phyloP scores from a whole-genome alignment of 2,113 vertebrate genomes.

The Etheostoma spectabile region DNA sequence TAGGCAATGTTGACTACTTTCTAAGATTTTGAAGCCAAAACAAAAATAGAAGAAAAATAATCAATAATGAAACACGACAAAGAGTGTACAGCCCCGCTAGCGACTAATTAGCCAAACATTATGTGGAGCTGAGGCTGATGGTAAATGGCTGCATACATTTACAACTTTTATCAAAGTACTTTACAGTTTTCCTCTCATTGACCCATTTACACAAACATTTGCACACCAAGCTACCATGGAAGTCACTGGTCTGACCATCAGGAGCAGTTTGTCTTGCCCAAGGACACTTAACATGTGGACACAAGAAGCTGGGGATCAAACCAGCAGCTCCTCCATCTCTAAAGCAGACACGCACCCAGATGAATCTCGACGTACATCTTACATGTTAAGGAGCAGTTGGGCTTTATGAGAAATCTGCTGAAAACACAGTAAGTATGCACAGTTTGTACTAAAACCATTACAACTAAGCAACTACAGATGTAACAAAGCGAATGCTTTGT shows the following conservation, averaged over 20 bases:
- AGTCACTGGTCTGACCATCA: not conserved
- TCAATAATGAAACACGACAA: too few species aligned
- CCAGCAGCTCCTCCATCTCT: not conserved
- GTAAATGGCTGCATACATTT: not conserved
- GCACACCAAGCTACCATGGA: not conserved
- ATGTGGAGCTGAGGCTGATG: not conserved
- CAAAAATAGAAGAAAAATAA: not conserved
- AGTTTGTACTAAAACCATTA: not conserved
- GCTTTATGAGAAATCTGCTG: not conserved
- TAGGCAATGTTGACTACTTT: not conserved
- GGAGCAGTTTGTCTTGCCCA: not conserved
- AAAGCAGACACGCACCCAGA: not conserved
- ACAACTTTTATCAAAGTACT: not conserved
- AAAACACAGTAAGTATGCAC: not conserved
- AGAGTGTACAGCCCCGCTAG: too few species aligned
- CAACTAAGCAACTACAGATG: not conserved
- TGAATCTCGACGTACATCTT: not conserved
- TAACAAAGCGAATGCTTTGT: not conserved
- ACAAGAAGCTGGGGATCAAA: not conserved
- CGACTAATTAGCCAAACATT: not conserved
- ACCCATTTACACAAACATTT: conserved; percentile 2
- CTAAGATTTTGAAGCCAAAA: not conserved
- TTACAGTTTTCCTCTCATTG: too few species aligned
- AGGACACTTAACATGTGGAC: not conserved
- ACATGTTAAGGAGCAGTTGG: not conserved